Evolutionary conservation across 2,113 vertebrate species (phyloP).

Genomic region (Lepus europaeus): DNA sequence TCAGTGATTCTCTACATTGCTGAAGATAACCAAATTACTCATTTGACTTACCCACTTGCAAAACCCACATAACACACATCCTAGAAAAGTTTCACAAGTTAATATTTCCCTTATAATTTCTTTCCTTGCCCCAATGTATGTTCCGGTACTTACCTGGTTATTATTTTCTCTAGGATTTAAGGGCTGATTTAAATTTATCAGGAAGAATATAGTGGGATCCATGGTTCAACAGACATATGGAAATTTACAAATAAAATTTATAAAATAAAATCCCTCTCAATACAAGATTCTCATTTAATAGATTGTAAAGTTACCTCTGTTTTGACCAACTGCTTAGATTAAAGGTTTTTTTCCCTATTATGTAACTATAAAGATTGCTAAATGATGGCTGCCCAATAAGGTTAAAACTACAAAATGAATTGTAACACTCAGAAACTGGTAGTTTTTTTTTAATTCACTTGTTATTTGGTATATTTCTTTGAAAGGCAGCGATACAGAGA

Average conservation of each 20-base stretch:
- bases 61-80: neutral
- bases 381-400: neutral
- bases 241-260: neutral
- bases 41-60: neutral
- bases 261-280: neutral
- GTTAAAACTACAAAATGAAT: neutral
- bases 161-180: slow-evolving; percentile 8
- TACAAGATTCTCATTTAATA: neutral
- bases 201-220: neutral
- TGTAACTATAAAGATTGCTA: slow-evolving; percentile 9
- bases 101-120: slow-evolving; percentile 18
- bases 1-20: neutral
- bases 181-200: neutral
- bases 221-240: neutral
- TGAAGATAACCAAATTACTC: neutral
- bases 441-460: neutral
- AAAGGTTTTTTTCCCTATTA: neutral
- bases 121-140: neutral
- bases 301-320: neutral
- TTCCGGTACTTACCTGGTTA: neutral
- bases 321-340: neutral
- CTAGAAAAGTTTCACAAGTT: neutral
- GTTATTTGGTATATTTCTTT: too few species aligned
- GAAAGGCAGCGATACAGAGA: too few species aligned
- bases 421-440: neutral